phyloP scores from a whole-genome alignment of 2,113 vertebrate genomes.

The Probosciger aterrimus region DNA sequence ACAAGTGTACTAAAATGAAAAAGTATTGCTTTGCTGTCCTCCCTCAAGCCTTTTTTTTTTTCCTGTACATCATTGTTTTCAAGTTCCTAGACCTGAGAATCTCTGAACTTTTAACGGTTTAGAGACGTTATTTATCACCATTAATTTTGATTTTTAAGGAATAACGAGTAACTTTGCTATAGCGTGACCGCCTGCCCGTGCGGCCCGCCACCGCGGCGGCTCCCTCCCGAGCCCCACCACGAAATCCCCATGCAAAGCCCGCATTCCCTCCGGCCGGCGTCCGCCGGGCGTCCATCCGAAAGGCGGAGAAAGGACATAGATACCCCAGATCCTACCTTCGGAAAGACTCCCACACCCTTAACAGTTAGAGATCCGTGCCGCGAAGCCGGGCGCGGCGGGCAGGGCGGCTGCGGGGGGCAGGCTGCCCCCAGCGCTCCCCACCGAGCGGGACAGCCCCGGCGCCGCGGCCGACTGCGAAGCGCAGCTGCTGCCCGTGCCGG shows the following conservation, averaged over 20 bases:
- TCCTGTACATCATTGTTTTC: constrained; percentile 31
- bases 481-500: constrained; percentile 76
- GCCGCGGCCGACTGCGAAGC: constrained; percentile 80
- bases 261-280: not conserved
- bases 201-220: not conserved
- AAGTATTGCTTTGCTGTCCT: constrained; percentile 63
- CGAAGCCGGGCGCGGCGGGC: constrained; percentile 73
- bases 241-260: constrained; percentile 44
- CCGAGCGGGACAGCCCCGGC: constrained; percentile 76
- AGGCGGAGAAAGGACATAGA: not conserved
- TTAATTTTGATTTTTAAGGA: not conserved
- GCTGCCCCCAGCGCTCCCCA: constrained; percentile 62
- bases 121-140: constrained; percentile 41
- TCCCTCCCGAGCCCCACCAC: not conserved
- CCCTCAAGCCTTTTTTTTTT: constrained; percentile 42
- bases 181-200: not conserved
- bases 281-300: not conserved
- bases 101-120: constrained; percentile 59
- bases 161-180: constrained; percentile 13
- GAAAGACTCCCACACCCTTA: constrained; percentile 69
- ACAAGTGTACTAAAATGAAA: constrained; percentile 66
- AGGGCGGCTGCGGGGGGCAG: constrained; percentile 65
- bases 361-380: constrained; percentile 86
- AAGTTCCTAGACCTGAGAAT: constrained; percentile 74
- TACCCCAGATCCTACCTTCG: constrained; percentile 73